Evolutionary conservation across 2,888 invertebrate species (phyloP).

Genomic region (Caenorhabditis macrosperma): DNA sequence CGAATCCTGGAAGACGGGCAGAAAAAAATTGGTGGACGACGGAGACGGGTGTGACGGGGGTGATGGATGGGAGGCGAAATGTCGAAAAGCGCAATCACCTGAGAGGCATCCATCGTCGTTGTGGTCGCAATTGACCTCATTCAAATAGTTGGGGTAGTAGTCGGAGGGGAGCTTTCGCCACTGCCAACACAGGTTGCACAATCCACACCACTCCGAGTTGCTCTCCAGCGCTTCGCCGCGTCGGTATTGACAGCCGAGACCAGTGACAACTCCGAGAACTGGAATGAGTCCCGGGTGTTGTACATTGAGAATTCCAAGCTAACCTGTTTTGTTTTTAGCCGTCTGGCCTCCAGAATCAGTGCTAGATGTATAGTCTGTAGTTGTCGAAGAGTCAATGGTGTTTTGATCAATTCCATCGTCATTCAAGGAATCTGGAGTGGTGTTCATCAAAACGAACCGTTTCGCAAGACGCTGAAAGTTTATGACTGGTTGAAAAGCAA

Average conservation of each 20-base stretch:
- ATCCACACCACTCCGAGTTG: slow-evolving; percentile 55
- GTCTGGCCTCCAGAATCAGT: neutral
- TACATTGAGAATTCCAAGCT: no score
- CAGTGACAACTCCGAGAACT: slow-evolving; percentile 65
- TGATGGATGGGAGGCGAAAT: slow-evolving; percentile 28
- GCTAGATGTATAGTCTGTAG: neutral
- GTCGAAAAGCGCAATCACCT: slow-evolving; percentile 49
- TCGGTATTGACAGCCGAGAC: slow-evolving; percentile 65
- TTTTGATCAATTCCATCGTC: slow-evolving; percentile 23
- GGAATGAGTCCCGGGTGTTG: no score
- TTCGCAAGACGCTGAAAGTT: slow-evolving; percentile 26
- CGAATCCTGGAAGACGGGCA: slow-evolving; percentile 68
- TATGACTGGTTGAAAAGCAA: neutral
- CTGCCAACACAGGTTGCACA: slow-evolving; percentile 70
- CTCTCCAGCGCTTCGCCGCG: slow-evolving; percentile 61
- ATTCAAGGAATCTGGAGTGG: slow-evolving; percentile 26
- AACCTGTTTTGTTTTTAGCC: slow-evolving; percentile 21
- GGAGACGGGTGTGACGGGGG: neutral
- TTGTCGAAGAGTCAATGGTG: slow-evolving; percentile 4
- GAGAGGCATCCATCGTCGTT: slow-evolving; percentile 65
- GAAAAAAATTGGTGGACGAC: no score
- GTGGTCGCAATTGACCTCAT: slow-evolving; percentile 68
- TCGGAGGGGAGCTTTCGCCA: slow-evolving; percentile 66
- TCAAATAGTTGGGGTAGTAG: slow-evolving; percentile 68
- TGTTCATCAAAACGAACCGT: slow-evolving; percentile 34